Conservation (phyloP, 2,888 invertebrate genomes). For the Nephrotoma appendiculata region DNA sequence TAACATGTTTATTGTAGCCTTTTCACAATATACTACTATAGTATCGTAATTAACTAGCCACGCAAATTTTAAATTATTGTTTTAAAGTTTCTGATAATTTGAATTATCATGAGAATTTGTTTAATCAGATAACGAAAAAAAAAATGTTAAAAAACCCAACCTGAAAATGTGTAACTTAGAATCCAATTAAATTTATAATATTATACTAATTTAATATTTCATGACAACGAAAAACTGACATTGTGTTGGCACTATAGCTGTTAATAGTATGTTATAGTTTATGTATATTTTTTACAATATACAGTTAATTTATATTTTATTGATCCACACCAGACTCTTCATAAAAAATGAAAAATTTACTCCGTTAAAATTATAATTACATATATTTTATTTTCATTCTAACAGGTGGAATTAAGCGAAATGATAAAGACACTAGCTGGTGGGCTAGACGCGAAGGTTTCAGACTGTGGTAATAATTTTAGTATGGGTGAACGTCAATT, state of each 20-base stretch:
- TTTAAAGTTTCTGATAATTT: not conserved
- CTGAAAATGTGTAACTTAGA: not conserved
- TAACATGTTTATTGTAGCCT: not conserved
- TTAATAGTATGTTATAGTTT: not conserved
- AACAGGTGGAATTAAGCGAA: slow-evolving; percentile 60
- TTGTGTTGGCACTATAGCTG: not conserved
- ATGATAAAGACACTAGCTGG: slow-evolving; percentile 44
- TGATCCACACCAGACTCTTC: not conserved
- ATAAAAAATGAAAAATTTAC: not conserved
- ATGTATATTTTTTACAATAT: not conserved
- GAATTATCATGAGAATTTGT: not conserved
- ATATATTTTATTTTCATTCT: slow-evolving; percentile 20
- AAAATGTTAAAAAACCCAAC: not conserved
- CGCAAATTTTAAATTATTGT: not conserved
- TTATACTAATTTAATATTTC: not conserved
- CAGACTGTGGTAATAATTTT: slow-evolving; percentile 67
- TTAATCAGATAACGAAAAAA: not conserved
- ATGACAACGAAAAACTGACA: not conserved
- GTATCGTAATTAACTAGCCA: not conserved
- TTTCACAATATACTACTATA: not conserved
- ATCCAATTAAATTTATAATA: not conserved
- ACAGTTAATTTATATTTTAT: not conserved
- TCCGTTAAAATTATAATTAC: slow-evolving; percentile 18
- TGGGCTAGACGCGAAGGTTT: slow-evolving; percentile 47
- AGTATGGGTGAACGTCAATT: slow-evolving; percentile 82